Evolutionary conservation across 2,888 invertebrate species (phyloP), one percentile per base, ranked within the genome.

Genomic region (Luffia ferchaultella): DNA sequence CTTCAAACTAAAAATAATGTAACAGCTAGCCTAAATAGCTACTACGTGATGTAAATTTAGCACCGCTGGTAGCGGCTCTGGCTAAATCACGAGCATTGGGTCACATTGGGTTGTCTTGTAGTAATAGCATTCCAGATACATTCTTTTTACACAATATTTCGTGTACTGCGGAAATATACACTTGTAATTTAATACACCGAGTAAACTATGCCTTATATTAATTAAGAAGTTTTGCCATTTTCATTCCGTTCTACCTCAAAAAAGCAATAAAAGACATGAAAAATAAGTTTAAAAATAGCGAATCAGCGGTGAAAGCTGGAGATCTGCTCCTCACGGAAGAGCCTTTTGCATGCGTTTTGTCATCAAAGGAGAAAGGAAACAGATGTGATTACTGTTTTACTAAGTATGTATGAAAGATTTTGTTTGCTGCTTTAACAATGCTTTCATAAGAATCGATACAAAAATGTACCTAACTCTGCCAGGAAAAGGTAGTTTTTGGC

Each of bases 331-430:
- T 91, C 45, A 86, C 86, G 42, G 92, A 92, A 62, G 87, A 91
- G 61, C 93, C 94, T 0, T 94, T 93, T 72, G 90, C 87, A 1
- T 92, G 87, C 69, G 87, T 89, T 42, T 73, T 95, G 2, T 90
- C 88, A 55, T 89, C 90, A 0, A 90, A 90, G 60, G 88, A 89
- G 62, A 87, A 89, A 57, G 87, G 88, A 42, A 85, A 85, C 62
- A 78, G 89, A 56, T 95, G 95, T 75, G 94, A 95, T 69, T 86
- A 87, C 70, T 95, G 95, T 66, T 87, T 93, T 54, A 82, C 85
- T 63, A 87, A 86, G 93, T 93, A 84, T 86, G 79, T 70, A 49
- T 44, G 30, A 30, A 30, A 30, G 30, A 7, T 7, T 30, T 30
- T 30, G n/a, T n/a, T n/a, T n/a, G n/a, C n/a, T n/a, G n/a, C n/a